These are phyloP conservation scores for Phenganax stokvisi DNA, from an alignment of 92 coral and sea anemone species.

Conservation along the genomic window DNA sequence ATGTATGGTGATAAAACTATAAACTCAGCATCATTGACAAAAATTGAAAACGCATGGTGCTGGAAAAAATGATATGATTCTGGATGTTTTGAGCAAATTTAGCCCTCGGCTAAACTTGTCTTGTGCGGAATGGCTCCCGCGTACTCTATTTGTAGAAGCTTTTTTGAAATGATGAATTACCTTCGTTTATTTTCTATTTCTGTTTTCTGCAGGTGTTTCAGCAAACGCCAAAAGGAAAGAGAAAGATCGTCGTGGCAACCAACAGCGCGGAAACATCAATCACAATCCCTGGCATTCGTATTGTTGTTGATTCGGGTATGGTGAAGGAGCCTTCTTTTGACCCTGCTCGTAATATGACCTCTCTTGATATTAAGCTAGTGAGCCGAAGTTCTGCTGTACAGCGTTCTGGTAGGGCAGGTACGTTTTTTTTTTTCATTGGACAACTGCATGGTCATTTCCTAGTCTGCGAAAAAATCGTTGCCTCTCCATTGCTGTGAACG, in stretches of 20 bases:
- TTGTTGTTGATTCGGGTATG: constrained; percentile 86
- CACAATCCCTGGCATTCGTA: constrained; percentile 85
- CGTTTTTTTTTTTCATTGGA: neutral
- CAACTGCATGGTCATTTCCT: neutral
- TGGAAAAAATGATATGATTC: no score
- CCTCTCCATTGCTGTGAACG: no score
- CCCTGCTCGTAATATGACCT: constrained; percentile 72
- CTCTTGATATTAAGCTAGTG: constrained; percentile 64
- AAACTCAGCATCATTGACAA: no score
- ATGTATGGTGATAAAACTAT: no score
- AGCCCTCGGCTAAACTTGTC: no score
- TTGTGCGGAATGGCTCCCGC: neutral
- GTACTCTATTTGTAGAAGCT: neutral
- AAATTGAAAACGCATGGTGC: no score
- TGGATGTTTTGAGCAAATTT: no score
- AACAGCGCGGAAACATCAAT: constrained; percentile 97
- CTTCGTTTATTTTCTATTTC: neutral
- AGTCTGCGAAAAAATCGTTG: neutral
- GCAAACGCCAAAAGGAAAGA: constrained; percentile 49
- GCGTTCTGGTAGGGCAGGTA: constrained; percentile 82
- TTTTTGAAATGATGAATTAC: neutral
- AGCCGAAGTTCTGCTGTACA: constrained; percentile 94
- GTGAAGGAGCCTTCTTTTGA: constrained; percentile 91
- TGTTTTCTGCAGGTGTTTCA: neutral
- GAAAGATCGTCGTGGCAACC: constrained; percentile 84